Evolutionary conservation across 1,140 invertebrate genomes (phyloP).

Genomic region (Semibalanus balanoides): DNA sequence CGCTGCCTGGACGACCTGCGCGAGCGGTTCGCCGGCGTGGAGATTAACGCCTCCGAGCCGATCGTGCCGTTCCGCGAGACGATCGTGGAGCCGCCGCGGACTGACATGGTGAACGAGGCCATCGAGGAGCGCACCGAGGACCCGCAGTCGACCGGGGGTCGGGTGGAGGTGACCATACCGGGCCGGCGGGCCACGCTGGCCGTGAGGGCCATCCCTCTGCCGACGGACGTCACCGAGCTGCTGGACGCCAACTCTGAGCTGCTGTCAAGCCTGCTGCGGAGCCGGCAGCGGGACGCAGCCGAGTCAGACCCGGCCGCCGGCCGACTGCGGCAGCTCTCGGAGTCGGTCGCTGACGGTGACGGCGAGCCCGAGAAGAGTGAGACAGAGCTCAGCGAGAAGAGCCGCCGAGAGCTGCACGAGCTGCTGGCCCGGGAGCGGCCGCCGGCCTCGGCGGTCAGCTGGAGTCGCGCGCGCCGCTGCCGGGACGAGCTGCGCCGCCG

Average conservation of each 20-base stretch:
- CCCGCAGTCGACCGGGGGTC: background rate
- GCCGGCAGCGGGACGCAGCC: conserved; percentile 25
- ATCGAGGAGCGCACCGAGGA: conserved; percentile 44
- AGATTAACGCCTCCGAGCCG: conserved; percentile 78
- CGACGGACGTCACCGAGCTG: conserved; percentile 52
- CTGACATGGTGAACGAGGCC: conserved; percentile 79
- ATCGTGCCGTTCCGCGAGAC: conserved; percentile 96
- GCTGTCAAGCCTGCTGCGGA: conserved; percentile 39
- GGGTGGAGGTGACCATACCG: background rate
- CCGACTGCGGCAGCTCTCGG: background rate
- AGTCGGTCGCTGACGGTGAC: background rate
- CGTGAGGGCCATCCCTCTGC: conserved; percentile 64
- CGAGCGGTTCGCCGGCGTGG: conserved; percentile 58
- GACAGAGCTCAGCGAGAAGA: conserved; percentile 5
- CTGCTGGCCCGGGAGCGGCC: conserved; percentile 11
- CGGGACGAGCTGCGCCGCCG: background rate
- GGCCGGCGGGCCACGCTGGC: conserved; percentile 36
- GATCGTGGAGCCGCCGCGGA: conserved; percentile 60
- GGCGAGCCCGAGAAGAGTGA: conserved; percentile 22
- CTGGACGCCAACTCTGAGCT: conserved; percentile 44
- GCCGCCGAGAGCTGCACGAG: background rate
- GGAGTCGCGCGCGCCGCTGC: background rate
- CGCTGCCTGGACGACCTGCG: conserved; percentile 76
- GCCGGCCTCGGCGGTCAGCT: conserved; percentile 4
- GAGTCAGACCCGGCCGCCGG: background rate